Percentiles rank a stretch among this genome's conserved stretches.
Evolutionary conservation across 1,140 invertebrate species (phyloP).

Genomic region (Rhynchophorus ferrugineus): DNA sequence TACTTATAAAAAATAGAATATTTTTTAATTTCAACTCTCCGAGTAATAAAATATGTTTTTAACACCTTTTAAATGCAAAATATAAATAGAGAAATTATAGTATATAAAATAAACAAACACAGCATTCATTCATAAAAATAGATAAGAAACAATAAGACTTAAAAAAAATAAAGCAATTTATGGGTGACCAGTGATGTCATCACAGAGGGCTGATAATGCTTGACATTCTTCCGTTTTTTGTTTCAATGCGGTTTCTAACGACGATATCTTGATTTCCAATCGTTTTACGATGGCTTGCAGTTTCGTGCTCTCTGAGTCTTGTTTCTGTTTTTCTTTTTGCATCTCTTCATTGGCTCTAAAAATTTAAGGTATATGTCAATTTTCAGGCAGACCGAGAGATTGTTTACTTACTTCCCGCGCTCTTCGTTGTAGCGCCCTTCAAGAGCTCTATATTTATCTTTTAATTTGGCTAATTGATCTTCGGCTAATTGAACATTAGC

Average conservation of each 20-base stretch:
- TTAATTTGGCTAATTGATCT: conserved; percentile 43
- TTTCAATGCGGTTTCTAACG: conserved; percentile 28
- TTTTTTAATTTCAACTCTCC: no score
- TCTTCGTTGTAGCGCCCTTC: conserved; percentile 48
- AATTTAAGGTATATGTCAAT: background rate
- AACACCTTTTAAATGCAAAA: no score
- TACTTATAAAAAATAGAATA: no score
- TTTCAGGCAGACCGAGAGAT: background rate
- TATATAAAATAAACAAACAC: background rate
- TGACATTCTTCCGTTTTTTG: conserved; percentile 35
- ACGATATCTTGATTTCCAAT: conserved; percentile 33
- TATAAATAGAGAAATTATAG: background rate
- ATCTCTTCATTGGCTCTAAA: conserved; percentile 29
- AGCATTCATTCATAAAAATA: background rate
- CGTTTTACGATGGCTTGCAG: conserved; percentile 28
- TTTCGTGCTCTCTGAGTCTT: conserved; percentile 24
- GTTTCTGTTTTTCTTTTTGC: conserved; percentile 14
- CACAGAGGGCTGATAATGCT: conserved; percentile 31
- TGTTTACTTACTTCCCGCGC: conserved; percentile 43
- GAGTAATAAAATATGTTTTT: no score
- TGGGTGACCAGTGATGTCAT: conserved; percentile 32
- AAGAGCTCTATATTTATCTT: conserved; percentile 46
- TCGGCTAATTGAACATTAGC: conserved; percentile 45
- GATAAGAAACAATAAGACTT: background rate
- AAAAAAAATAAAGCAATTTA: background rate